Evolutionary conservation across 2,113 vertebrate species (phyloP), one percentile per base, ranked within the genome.

Genomic region (Pyxicephalus adspersus): DNA sequence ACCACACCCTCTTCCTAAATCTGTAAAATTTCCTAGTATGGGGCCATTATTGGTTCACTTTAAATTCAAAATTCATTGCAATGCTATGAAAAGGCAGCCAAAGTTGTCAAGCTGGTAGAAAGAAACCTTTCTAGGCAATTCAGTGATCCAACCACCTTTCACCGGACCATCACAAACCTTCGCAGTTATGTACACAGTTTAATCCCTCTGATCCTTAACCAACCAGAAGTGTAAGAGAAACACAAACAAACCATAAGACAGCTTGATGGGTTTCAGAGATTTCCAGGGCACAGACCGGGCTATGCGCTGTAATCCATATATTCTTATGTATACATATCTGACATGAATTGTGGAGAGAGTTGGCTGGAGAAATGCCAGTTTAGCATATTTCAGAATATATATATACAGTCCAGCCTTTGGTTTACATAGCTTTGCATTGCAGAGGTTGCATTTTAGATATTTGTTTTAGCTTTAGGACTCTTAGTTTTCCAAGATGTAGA

Each of bases 121-220:
- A 13, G 8, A 45, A 45, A 45, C 38, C 38, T 45, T 45, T 45
- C 5, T 1, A 45, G 15, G 11, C 5, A 9, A 45, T 45, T 45
- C 38, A 11, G 29, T 8, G 8, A 31, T 22, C 51, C n/a, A 16
- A 4, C 31, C 18, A 1, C 18, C 52, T 16, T 45, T 19, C 70
- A 57, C 11, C 16, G 26, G 70, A 72, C 70, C 52, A 72, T 72
- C 52, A 57, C 70, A 72, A 28, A 31, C 50, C 50, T 71, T 28
- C 2, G 16, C 7, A 3, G 52, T 55, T 57, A 72, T 57, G 54
- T 72, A 55, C 52, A 31, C 3, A 13, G 2, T n/a, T 7, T 18
- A 8, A 15, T 54, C 70, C 70, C 22, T 54, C 16, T 25, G 20
- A 51, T 9, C 3, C 51, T 26, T 71, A 38, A 6, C 50, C 19